These are phyloP conservation scores for Thalassarche chlororhynchos DNA, from an alignment of 2,113 vertebrate genomes.

Conservation along the genomic window DNA sequence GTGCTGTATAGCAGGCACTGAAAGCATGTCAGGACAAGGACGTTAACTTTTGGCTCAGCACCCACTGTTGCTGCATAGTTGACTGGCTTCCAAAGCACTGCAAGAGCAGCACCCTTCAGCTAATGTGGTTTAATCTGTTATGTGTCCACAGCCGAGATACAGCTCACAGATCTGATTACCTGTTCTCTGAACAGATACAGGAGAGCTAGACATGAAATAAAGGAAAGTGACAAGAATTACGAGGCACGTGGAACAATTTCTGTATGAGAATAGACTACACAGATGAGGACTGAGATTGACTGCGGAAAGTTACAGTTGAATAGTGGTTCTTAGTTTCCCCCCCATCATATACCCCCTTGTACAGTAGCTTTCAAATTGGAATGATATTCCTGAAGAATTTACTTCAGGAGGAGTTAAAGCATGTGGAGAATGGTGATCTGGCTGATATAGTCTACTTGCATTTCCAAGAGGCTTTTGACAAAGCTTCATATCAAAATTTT, in stretches of 20 bases:
- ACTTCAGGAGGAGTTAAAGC: neutral
- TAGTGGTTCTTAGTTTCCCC: neutral
- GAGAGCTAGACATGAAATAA: neutral
- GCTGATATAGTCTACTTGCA: neutral
- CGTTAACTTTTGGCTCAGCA: neutral
- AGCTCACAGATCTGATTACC: neutral
- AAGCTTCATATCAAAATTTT: neutral
- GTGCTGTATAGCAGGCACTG: neutral
- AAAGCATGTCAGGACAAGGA: neutral
- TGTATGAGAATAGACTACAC: neutral
- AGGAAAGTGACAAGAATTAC: neutral
- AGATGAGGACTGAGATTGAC: neutral
- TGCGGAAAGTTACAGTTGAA: neutral
- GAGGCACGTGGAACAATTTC: neutral
- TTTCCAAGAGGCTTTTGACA: neutral
- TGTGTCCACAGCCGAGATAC: neutral
- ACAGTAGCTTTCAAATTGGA: neutral
- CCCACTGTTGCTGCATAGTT: fast-evolving
- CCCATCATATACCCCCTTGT: neutral
- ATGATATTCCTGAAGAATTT: neutral
- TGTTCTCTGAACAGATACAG: neutral
- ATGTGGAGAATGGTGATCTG: neutral
- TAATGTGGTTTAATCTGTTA: neutral
- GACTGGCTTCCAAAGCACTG: neutral
- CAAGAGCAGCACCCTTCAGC: neutral